phyloP scores from a whole-genome alignment of 30 jellyfish, hydroid and myxozoan species.

The Pseudorhiza aurosa region DNA sequence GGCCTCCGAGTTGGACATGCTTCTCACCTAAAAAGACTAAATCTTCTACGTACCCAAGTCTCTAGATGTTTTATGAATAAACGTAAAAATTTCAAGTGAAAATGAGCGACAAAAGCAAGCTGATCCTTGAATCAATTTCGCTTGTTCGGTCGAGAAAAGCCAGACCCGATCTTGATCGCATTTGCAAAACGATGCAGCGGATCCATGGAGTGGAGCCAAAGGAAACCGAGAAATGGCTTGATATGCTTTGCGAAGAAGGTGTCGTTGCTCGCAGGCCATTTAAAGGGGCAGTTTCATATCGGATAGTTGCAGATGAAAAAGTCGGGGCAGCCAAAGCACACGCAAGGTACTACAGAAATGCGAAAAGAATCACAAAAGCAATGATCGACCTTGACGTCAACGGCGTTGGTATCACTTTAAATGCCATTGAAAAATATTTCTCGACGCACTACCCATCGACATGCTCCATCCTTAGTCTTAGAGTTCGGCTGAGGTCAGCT shows the following conservation, averaged over 20 bases:
- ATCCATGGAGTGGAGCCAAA: slow-evolving; percentile 78
- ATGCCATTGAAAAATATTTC: slow-evolving; percentile 64
- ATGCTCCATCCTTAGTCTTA: slow-evolving; percentile 57
- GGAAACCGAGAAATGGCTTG: slow-evolving; percentile 75
- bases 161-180: slow-evolving; percentile 90
- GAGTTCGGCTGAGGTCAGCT: slow-evolving; percentile 69
- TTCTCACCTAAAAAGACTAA: neutral
- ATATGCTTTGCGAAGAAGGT: slow-evolving; percentile 52
- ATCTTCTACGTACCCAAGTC: too few species aligned
- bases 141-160: slow-evolving; percentile 86
- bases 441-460: slow-evolving; percentile 71
- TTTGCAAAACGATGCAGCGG: slow-evolving; percentile 79
- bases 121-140: slow-evolving; percentile 69
- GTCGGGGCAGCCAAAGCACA: slow-evolving; percentile 58
- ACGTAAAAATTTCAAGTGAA: neutral
- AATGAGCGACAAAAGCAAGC: slow-evolving; percentile 54
- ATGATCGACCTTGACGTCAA: slow-evolving; percentile 51
- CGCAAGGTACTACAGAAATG: slow-evolving; percentile 54
- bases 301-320: slow-evolving; percentile 70
- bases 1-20: slow-evolving; percentile 27
- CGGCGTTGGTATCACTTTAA: slow-evolving; percentile 72
- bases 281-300: slow-evolving; percentile 83
- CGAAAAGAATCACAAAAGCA: slow-evolving; percentile 63
- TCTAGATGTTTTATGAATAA: neutral
- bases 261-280: slow-evolving; percentile 74